Base-by-base conservation (phyloP, 2,113 vertebrate species). In the Uropsilus gracilis region DNA sequence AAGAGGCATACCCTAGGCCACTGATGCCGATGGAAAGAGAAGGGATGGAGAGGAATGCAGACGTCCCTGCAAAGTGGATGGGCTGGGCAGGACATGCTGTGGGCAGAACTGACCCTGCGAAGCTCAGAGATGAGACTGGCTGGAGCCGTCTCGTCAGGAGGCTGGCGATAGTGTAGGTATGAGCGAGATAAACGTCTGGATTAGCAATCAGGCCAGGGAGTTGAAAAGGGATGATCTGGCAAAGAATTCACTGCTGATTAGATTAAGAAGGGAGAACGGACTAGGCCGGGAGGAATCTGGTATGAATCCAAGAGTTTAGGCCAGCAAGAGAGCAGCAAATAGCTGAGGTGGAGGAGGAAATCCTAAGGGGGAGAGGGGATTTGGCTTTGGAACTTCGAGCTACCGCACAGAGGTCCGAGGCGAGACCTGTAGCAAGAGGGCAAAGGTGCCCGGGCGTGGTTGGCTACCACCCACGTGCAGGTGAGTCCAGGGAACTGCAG, bases 191-290 rank as follows among this genome's bases (percentile, higher is more conserved):
- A 94, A 94, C 75, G 73, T 57, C 75, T 72, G 48, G 89, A 83
- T 97, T 89, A 84, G 89, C 88, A 86, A 61, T n/a, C 37, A 75
- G 28, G 88, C 83, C 37, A 14, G 59, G 55, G 39, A 63, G 48
- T 85, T 89, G 83, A 57, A 95, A 95, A 92, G 82, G 71, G 80
- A 81, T 39, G 91, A 75, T 95, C 59, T 64, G 83, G 89, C 75
- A 95, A 93, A 93, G 97, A 94, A 97, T 96, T 95, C 94, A 89
- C 37, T 13, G 12, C 94, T 97, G 89, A 97, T 96, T 94, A 95
- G 92, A 97, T 97, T 96, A 96, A 82, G 72, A 26, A 80, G 53
- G 42, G 50, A 78, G 80, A 48, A 34, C 61, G 61, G n/a, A 89
- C 64, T 34, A 72, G 55, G 75, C 73, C 42, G 14, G 75, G 32